A percentile compares a stretch with the other conserved stretches of the same genome.
phyloP scores from a whole-genome alignment of 2,797 vertebrate genomes.

The Heteromormyrus szaboi region DNA sequence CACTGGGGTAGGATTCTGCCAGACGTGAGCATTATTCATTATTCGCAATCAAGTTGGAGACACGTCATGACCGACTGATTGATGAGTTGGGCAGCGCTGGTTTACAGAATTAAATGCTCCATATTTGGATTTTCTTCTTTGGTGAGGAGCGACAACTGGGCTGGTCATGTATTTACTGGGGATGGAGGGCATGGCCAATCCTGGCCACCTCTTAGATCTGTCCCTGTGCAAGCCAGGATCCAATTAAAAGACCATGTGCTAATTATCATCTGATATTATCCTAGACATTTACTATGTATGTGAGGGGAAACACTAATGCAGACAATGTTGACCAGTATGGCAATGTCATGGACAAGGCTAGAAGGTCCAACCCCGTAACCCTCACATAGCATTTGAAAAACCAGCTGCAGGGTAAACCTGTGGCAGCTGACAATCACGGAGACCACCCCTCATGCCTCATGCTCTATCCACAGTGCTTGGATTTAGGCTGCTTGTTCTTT shows the following conservation, averaged over 20 bases:
- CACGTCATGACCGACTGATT: neutral
- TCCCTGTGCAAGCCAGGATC: neutral
- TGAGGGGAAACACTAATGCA: neutral
- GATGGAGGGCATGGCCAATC: neutral
- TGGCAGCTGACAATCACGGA: neutral
- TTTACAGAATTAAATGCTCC: neutral
- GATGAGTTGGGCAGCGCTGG: neutral
- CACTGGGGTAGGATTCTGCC: neutral
- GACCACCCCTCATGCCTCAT: neutral
- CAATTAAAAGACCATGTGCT: neutral
- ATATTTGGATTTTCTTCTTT: neutral
- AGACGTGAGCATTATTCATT: neutral
- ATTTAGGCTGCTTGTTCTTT: conserved; percentile 15
- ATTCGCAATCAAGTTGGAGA: neutral
- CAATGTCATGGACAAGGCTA: neutral
- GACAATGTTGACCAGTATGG: neutral
- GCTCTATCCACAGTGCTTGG: neutral
- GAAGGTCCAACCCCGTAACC: neutral
- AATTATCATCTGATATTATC: neutral
- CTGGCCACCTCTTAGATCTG: neutral
- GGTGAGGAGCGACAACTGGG: neutral
- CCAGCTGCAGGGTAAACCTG: neutral
- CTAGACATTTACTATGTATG: neutral
- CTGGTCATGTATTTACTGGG: neutral
- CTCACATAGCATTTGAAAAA: neutral